Conservation (phyloP, 2,888 invertebrate genomes). For the Corbicula japonica region DNA sequence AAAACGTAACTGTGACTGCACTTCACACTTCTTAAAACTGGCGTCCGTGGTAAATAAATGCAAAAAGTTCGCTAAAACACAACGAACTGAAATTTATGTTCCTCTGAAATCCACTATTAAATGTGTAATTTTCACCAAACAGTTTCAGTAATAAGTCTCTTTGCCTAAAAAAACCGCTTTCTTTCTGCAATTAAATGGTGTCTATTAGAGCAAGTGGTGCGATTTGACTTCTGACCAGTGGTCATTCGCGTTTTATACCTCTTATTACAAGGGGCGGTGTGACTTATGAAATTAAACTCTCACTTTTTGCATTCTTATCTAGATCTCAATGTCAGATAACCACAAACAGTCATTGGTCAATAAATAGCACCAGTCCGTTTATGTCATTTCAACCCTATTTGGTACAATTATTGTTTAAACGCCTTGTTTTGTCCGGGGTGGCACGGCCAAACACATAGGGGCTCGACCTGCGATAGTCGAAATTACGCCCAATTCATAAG, state of each 20-base stretch:
- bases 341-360: conserved; percentile 49
- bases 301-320: conserved; percentile 47
- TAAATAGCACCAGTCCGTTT: conserved; percentile 61
- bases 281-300: conserved; percentile 73
- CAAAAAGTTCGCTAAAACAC: too few species aligned
- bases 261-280: conserved; percentile 59
- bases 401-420: conserved; percentile 64
- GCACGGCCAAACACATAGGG: conserved; percentile 62
- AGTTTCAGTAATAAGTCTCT: not conserved
- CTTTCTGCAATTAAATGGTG: not conserved
- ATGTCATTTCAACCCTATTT: conserved; percentile 63
- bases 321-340: conserved; percentile 41
- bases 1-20: too few species aligned
- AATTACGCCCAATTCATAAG: conserved; percentile 67
- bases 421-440: conserved; percentile 60
- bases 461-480: conserved; percentile 57
- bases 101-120: not conserved
- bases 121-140: not conserved
- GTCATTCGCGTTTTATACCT: conserved; percentile 56
- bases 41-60: too few species aligned
- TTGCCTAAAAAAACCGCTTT: not conserved
- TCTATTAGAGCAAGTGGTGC: conserved; percentile 44
- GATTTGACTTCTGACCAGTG: conserved; percentile 58
- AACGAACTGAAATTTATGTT: too few species aligned
- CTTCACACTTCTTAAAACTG: too few species aligned